Base-by-base conservation (phyloP, 2,888 invertebrate genomes). In the Cynaeus angustus region DNA sequence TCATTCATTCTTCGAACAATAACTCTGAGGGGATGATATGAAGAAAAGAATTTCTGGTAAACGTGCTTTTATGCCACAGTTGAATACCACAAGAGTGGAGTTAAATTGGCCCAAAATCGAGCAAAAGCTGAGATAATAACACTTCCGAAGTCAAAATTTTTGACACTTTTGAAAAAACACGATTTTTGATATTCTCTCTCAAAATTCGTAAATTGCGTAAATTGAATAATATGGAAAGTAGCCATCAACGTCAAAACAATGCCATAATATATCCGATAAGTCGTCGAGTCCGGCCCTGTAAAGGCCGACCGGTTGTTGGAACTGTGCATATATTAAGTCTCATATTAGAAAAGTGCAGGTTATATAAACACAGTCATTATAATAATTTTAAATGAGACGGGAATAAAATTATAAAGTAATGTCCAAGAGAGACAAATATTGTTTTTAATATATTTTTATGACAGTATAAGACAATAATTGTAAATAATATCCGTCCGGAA, bases 401-500 rank as follows among this genome's bases (percentile, higher is more conserved):
- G 74, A 73, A 80, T 81, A 81, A 80, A 80, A 80, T 80, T 78
- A 80, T 78, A 78, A 80, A 78, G 76, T 78, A 79, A 81, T 79
- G 80, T 75, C 70, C 76, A 65, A 52, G 74, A 77, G 75, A 76
- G 80, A 81, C 81, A 82, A 81, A 82, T 81, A 82, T 81, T 80
- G 81, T 81, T 80, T 81, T 81, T 78, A 82, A 80, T 81, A 79
- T 81, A 80, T 81, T 81, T 81, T 82, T 80, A 82, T 78, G 78
- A 70, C 56, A 73, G 75, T 67, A 74, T 74, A 76, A 79, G 75
- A 79, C 80, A 80, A 81, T 81, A 80, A 82, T 78, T 79, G 80
- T 81, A 82, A 81, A 81, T 80, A 80, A 80, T 80, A 78, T 78
- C 75, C 62, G 55, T 73, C 71, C 75, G 74, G 75, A 75, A 77